Conservation (phyloP, 2,113 vertebrate species). For the Xerus inauris region DNA sequence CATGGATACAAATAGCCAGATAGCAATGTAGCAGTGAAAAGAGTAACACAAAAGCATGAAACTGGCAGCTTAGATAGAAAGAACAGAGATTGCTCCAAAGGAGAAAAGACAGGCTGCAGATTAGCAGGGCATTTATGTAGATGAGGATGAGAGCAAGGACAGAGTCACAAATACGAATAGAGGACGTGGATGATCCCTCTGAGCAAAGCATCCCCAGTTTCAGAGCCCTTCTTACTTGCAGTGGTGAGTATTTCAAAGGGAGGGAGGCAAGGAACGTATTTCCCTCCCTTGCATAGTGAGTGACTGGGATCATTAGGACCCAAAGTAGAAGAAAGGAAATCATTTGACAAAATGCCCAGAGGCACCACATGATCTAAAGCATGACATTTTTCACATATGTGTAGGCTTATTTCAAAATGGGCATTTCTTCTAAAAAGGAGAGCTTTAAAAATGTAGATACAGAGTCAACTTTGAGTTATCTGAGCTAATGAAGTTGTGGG, state of each 20-base stretch:
- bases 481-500: not conserved
- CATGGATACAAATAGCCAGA: slow-evolving; percentile 2
- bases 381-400: slow-evolving; percentile 68
- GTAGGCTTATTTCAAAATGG: slow-evolving; percentile 66
- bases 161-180: not conserved
- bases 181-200: not conserved
- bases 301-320: slow-evolving; percentile 70
- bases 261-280: not conserved
- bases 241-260: slow-evolving; percentile 25
- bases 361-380: slow-evolving; percentile 62
- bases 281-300: not conserved
- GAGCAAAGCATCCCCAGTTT: not conserved
- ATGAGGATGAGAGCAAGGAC: not conserved
- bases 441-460: slow-evolving; percentile 50
- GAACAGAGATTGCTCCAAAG: slow-evolving; percentile 40
- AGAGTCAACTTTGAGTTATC: slow-evolving; percentile 37
- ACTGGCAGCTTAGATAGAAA: not conserved
- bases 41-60: not conserved
- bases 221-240: not conserved
- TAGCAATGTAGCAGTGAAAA: not conserved
- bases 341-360: slow-evolving; percentile 72
- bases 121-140: not conserved
- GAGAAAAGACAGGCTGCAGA: slow-evolving; percentile 43
- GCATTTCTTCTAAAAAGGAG: slow-evolving; percentile 60
- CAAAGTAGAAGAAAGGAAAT: slow-evolving; percentile 72